Evolutionary conservation across 2,113 vertebrate genomes (phyloP).

Genomic region (Anoura caudifer): DNA sequence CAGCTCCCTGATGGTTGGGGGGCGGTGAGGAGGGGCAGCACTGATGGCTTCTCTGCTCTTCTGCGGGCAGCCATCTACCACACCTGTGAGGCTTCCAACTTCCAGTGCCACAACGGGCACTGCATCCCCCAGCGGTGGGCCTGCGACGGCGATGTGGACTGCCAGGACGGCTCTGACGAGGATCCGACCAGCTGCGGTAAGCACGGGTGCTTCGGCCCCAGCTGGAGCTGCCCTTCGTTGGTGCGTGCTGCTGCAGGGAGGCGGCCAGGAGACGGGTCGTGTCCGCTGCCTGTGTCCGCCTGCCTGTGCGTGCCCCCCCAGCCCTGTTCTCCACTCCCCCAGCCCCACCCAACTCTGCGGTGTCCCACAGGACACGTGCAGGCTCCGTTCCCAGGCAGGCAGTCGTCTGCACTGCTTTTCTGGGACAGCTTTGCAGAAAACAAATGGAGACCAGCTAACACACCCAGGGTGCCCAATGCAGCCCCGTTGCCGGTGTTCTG

Average conservation of each 20-base stretch:
- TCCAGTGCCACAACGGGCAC: slow-evolving; percentile 96
- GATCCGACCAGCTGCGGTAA: slow-evolving; percentile 88
- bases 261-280: background rate
- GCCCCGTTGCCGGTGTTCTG: background rate
- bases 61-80: slow-evolving; percentile 88
- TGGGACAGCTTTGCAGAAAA: background rate
- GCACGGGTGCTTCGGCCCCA: fast-evolving
- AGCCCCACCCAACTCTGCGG: no score
- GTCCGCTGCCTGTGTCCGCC: fast-evolving
- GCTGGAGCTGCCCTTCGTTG: fast-evolving
- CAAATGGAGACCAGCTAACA: background rate
- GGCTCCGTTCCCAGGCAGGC: background rate
- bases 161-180: slow-evolving; percentile 95
- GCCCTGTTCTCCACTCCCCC: no score
- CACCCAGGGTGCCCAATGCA: background rate
- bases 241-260: background rate
- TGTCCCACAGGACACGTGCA: fast-evolving
- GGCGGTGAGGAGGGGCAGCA: no score
- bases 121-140: slow-evolving; percentile 97
- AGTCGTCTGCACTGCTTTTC: background rate
- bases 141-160: slow-evolving; percentile 94
- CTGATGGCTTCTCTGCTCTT: background rate
- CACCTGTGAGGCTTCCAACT: slow-evolving; percentile 95
- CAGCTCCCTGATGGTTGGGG: background rate
- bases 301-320: fast-evolving